Evolutionary conservation across 2,113 vertebrate species (phyloP).

Genomic region (Saccopteryx leptura): DNA sequence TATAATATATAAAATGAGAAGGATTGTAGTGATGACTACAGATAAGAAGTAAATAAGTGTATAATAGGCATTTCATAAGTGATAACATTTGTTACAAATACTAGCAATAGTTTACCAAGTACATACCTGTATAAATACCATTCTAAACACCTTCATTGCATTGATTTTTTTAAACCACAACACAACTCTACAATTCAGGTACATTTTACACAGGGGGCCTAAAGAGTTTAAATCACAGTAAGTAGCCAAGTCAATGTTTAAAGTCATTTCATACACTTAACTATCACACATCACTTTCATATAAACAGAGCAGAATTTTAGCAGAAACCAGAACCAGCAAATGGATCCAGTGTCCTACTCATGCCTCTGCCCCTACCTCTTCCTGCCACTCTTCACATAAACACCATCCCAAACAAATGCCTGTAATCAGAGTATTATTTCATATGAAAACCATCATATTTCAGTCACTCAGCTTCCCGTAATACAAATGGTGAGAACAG

Average conservation of each 20-base stretch:
- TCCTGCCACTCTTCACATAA: not conserved
- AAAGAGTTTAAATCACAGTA: not conserved
- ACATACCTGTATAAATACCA: not conserved
- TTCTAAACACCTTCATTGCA: not conserved
- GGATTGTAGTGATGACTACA: not conserved
- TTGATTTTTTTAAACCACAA: not conserved
- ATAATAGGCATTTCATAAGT: not conserved
- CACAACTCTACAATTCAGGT: not conserved
- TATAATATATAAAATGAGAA: not conserved
- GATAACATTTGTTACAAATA: not conserved
- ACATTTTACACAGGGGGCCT: not conserved
- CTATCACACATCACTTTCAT: not conserved
- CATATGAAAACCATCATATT: not conserved
- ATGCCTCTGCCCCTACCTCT: not conserved
- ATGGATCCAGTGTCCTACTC: not conserved
- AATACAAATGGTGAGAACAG: not conserved
- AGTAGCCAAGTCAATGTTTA: not conserved
- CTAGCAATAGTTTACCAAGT: not conserved
- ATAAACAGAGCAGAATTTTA: not conserved
- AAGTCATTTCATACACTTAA: not conserved
- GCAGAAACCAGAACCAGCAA: not conserved
- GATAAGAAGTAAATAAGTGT: not conserved
- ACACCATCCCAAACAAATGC: not conserved
- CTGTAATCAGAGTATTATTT: not conserved
- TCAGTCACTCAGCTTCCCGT: not conserved